Evolutionary conservation across 2,888 invertebrate genomes (phyloP).

Genomic region (Orthosia gracilis): DNA sequence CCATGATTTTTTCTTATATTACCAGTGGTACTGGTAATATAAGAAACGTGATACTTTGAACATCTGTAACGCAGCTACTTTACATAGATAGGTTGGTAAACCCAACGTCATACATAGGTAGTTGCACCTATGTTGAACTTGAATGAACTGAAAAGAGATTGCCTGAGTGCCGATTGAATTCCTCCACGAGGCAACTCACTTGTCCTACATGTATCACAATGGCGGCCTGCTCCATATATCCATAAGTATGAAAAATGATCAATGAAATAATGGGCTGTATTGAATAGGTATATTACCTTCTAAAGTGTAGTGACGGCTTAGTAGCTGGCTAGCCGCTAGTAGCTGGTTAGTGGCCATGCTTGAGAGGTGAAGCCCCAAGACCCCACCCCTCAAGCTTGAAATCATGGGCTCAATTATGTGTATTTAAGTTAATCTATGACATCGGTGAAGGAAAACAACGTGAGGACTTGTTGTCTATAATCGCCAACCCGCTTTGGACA

Average conservation of each 20-base stretch:
- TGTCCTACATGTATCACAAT: neutral
- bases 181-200: conserved; percentile 5
- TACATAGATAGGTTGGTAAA: neutral
- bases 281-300: too few relatives aligned
- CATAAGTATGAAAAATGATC: neutral
- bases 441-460: too few relatives aligned
- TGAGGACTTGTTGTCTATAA: too few relatives aligned
- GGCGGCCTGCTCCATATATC: neutral
- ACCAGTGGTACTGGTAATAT: neutral
- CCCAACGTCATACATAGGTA: neutral
- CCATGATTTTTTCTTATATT: too few relatives aligned
- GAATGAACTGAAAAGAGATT: conserved; percentile 21
- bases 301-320: too few relatives aligned
- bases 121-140: neutral
- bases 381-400: too few relatives aligned
- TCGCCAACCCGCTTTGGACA: too few relatives aligned
- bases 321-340: too few relatives aligned
- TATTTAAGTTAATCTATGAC: too few relatives aligned
- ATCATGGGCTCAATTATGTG: too few relatives aligned
- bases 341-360: too few relatives aligned
- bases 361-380: too few relatives aligned
- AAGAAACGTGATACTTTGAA: neutral
- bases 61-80: neutral
- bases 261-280: neutral
- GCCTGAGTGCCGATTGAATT: conserved; percentile 32